Evolutionary conservation across 1,140 invertebrate species (phyloP).

Genomic region (Drosophila mojavensis): DNA sequence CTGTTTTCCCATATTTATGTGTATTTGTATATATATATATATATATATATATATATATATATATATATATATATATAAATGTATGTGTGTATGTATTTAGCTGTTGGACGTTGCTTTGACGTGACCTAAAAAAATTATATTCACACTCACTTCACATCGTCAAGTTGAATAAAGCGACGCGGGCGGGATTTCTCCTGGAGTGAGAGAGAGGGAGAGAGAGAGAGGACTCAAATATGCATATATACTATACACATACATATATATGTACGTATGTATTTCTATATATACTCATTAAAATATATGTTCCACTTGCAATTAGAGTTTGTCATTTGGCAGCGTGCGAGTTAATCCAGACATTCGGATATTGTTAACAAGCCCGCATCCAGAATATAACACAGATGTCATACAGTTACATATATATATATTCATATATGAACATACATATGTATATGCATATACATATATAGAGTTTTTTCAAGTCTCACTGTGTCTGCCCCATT

Average conservation of each 20-base stretch:
- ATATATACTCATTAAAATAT: slow-evolving; percentile 72
- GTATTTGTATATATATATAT: too few relatives aligned
- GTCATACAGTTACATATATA: neutral
- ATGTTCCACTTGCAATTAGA: slow-evolving; percentile 75
- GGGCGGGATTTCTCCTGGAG: slow-evolving; percentile 10
- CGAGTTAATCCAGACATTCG: slow-evolving; percentile 55
- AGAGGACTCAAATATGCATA: slow-evolving; percentile 19
- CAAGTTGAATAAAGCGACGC: slow-evolving; percentile 71
- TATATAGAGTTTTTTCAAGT: slow-evolving; percentile 13
- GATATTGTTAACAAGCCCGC: slow-evolving; percentile 63
- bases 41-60: too few relatives aligned
- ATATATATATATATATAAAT: neutral
- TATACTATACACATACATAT: slow-evolving; percentile 33
- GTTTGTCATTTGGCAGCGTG: slow-evolving; percentile 74
- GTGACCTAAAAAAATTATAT: slow-evolving; percentile 77
- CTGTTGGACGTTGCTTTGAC: slow-evolving; percentile 43
- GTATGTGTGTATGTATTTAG: neutral
- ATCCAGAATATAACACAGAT: neutral
- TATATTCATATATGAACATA: neutral
- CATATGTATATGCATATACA: neutral
- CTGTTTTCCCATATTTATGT: slow-evolving; percentile 21
- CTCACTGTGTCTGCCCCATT: neutral
- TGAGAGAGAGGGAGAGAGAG: neutral
- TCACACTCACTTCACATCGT: slow-evolving; percentile 79
- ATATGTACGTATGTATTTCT: slow-evolving; percentile 20